Percentiles rank a stretch among this genome's conserved stretches.
Conservation (phyloP, 2,113 vertebrate species). For the Eurystomus gularis region DNA sequence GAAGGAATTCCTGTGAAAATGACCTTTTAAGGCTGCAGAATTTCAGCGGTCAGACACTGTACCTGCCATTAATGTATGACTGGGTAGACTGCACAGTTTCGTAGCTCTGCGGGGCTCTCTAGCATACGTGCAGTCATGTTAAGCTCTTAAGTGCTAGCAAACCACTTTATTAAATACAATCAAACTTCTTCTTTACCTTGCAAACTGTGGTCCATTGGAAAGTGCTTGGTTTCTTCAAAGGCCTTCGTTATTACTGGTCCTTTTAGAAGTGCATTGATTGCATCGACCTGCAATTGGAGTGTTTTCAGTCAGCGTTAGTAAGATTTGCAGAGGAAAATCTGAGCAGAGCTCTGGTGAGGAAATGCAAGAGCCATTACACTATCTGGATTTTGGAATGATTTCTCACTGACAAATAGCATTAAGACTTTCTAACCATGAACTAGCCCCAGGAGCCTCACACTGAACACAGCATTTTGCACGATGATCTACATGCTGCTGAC, state of each 20-base stretch:
- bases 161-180: neutral
- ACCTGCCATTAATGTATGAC: neutral
- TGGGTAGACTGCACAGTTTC: neutral
- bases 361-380: neutral
- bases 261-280: constrained; percentile 92
- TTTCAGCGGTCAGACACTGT: neutral
- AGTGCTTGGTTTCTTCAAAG: constrained; percentile 95
- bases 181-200: constrained; percentile 81
- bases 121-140: too few species aligned
- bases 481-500: neutral
- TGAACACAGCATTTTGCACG: neutral
- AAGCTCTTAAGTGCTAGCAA: neutral
- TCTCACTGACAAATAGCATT: neutral
- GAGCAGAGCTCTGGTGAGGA: neutral
- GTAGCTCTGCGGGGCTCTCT: neutral
- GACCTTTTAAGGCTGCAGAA: neutral
- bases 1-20: neutral
- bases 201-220: constrained; percentile 91
- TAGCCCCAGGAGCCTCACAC: neutral
- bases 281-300: constrained; percentile 83
- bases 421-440: neutral
- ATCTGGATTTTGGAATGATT: neutral
- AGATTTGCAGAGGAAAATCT: neutral
- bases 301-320: neutral
- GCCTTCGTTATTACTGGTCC: constrained; percentile 90